Conservation (phyloP, 1,140 invertebrate species). For the Agrypnia vestita region DNA sequence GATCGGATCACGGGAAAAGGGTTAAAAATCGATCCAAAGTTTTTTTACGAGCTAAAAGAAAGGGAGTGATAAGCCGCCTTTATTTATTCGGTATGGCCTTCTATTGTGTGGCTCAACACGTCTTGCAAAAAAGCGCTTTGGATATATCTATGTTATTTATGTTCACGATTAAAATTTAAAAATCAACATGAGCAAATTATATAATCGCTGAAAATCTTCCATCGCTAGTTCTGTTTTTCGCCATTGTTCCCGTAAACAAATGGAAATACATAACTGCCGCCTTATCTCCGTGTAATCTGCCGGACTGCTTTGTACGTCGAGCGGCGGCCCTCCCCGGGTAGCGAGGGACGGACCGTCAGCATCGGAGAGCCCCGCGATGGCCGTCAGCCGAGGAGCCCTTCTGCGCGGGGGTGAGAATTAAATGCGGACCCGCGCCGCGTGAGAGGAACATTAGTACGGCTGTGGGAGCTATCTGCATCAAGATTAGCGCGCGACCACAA, state of each 20-base stretch:
- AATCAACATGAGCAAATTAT: slow-evolving; percentile 4
- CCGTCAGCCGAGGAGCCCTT: neutral
- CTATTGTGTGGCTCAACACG: too few relatives aligned
- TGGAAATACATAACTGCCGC: slow-evolving; percentile 14
- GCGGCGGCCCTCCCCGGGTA: slow-evolving; percentile 4
- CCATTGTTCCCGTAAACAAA: slow-evolving; percentile 28
- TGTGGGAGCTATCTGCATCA: slow-evolving; percentile 43
- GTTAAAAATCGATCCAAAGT: too few relatives aligned
- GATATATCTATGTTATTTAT: neutral
- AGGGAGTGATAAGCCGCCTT: too few relatives aligned
- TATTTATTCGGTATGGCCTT: too few relatives aligned
- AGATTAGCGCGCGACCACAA: slow-evolving; percentile 51
- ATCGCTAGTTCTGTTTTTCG: slow-evolving; percentile 14
- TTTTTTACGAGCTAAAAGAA: too few relatives aligned
- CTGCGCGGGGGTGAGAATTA: neutral
- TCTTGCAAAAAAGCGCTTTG: too few relatives aligned
- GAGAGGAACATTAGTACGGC: slow-evolving; percentile 35
- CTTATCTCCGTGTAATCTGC: slow-evolving; percentile 32
- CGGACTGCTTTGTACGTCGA: slow-evolving; percentile 29
- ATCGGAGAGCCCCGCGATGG: neutral
- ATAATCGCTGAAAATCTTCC: slow-evolving; percentile 7
- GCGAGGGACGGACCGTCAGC: neutral
- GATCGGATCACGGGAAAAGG: too few relatives aligned
- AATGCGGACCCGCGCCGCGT: neutral
- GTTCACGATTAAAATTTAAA: neutral